Percentiles rank a stretch among this genome's conserved stretches.
Conservation (phyloP, 2,888 invertebrate genomes). For the Stenurella melanura region DNA sequence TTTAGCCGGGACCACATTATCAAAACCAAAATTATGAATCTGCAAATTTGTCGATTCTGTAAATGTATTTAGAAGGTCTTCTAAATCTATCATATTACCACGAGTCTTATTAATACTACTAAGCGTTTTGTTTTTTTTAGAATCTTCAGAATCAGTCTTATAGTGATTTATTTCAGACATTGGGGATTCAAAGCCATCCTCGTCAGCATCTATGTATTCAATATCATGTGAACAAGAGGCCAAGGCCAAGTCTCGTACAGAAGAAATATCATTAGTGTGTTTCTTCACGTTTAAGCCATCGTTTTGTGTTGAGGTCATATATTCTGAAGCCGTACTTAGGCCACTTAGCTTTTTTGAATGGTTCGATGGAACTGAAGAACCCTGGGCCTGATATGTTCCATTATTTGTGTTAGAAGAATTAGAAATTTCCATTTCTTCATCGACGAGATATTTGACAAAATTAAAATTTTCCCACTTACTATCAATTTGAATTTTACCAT, state of each 20-base stretch:
- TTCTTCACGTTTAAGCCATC: not conserved
- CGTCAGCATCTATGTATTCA: slow-evolving; percentile 3
- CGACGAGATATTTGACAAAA: not conserved
- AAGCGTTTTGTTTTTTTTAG: not conserved
- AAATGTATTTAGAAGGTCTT: not conserved
- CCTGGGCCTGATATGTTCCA: not conserved
- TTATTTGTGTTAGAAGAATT: not conserved
- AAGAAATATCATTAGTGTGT: not conserved
- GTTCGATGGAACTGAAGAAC: not conserved
- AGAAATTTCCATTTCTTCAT: not conserved
- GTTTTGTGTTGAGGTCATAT: not conserved
- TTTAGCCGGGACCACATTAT: slow-evolving; percentile 1
- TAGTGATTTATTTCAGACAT: not conserved
- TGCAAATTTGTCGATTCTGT: not conserved
- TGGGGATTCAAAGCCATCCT: not conserved
- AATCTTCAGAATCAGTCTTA: slow-evolving; percentile 7
- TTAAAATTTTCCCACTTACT: not conserved
- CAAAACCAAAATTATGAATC: not conserved
- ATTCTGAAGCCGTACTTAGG: not conserved
- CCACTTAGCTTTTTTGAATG: not conserved
- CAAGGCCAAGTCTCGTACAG: not conserved
- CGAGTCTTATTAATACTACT: not conserved
- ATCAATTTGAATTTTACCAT: not conserved
- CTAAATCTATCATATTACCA: slow-evolving; percentile 3
- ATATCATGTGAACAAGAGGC: not conserved